These are phyloP conservation scores for Benitochromis conjunctus DNA, from an alignment of 2,113 vertebrate species.

Conservation along the genomic window DNA sequence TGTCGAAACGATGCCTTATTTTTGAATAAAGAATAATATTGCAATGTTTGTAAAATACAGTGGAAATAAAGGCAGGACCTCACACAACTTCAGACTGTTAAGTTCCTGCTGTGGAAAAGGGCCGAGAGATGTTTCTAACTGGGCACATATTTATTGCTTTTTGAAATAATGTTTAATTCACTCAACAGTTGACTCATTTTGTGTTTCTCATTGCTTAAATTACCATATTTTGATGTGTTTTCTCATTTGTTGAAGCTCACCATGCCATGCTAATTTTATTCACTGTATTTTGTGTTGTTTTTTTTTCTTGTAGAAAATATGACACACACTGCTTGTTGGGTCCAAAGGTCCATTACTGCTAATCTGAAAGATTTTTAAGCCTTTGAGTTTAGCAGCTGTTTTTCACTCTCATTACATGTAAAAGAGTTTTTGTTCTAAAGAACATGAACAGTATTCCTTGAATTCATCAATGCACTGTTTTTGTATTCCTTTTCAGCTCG, in stretches of 20 bases:
- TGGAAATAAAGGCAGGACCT: neutral
- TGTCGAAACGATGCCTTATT: neutral
- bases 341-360: neutral
- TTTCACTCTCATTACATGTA: neutral
- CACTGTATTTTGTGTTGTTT: neutral
- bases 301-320: neutral
- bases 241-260: neutral
- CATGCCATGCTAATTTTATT: neutral
- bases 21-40: neutral
- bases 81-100: neutral
- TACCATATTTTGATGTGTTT: neutral
- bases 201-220: constrained; percentile 2
- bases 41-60: neutral
- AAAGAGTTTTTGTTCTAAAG: constrained; percentile 4
- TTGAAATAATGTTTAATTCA: neutral
- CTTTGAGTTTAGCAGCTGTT: neutral
- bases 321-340: constrained; percentile 49
- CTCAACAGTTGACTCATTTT: constrained; percentile 9
- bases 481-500: constrained; percentile 13
- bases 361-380: neutral
- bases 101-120: constrained; percentile 28
- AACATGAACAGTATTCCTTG: neutral
- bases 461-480: constrained; percentile 12
- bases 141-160: neutral
- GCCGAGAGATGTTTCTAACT: neutral